phyloP scores from a whole-genome alignment of 2,113 vertebrate species.

The Microtus pennsylvanicus region DNA sequence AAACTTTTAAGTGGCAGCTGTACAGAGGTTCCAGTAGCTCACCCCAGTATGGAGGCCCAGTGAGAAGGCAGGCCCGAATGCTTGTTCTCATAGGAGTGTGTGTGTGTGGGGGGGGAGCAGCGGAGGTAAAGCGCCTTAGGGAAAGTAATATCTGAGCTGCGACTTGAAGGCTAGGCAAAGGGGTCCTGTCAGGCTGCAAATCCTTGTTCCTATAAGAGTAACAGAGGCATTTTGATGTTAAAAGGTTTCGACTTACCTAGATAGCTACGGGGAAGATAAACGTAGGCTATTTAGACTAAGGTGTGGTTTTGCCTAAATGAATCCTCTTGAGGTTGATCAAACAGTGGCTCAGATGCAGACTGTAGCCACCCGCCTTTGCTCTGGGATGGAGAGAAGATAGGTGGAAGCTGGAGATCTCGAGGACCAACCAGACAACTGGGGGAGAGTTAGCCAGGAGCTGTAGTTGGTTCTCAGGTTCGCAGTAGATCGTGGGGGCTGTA shows the following conservation, averaged over 20 bases:
- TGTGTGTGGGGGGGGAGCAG: not conserved
- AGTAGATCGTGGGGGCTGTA: not conserved
- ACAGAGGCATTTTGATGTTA: not conserved
- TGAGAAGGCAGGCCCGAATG: not conserved
- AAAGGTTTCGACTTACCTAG: not conserved
- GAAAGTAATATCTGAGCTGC: not conserved
- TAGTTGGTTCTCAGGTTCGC: not conserved
- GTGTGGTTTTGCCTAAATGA: not conserved
- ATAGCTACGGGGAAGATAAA: not conserved
- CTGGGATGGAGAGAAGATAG: not conserved
- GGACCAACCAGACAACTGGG: not conserved
- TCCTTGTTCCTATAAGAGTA: not conserved
- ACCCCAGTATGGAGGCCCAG: not conserved
- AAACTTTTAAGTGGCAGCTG: not conserved
- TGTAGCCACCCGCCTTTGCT: not conserved
- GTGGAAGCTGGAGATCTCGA: not conserved
- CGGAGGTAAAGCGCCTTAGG: not conserved
- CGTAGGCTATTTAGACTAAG: not conserved
- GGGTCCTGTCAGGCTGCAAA: not conserved
- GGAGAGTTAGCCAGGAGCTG: not conserved
- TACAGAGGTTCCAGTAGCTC: not conserved
- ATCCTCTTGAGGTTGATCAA: not conserved
- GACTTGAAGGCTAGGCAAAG: not conserved
- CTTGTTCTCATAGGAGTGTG: accelerated
- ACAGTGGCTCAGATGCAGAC: not conserved